These are phyloP conservation scores for Drosophila kanekoi DNA, from an alignment of 2,888 invertebrate species.

Conservation along the genomic window DNA sequence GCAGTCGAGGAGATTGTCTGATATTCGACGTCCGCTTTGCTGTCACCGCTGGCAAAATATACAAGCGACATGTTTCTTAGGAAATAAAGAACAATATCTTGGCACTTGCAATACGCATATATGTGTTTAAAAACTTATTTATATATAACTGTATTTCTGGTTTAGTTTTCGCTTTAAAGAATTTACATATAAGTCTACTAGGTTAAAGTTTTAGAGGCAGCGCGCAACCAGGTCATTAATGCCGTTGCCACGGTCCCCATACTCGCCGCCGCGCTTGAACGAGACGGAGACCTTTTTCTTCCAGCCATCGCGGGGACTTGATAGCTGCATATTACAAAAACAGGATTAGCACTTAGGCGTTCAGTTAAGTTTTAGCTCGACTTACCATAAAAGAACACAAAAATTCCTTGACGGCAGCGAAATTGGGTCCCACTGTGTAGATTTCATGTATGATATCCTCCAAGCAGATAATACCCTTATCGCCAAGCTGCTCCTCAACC, in stretches of 20 bases:
- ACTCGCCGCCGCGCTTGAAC: conserved; percentile 84
- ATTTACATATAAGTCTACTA: conserved; percentile 60
- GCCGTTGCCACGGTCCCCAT: conserved; percentile 82
- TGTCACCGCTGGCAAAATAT: conserved; percentile 45
- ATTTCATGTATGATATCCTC: conserved; percentile 85
- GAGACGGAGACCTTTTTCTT: conserved; percentile 83
- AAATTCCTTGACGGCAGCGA: conserved; percentile 79
- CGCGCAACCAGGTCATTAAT: conserved; percentile 83
- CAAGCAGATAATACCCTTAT: conserved; percentile 84
- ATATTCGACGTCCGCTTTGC: conserved; percentile 64
- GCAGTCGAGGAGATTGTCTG: conserved; percentile 73
- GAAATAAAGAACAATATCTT: conserved; percentile 6
- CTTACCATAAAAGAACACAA: conserved; percentile 84
- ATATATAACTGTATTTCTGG: conserved; percentile 37
- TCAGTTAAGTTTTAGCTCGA: not conserved
- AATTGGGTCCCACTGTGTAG: conserved; percentile 84
- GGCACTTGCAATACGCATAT: conserved; percentile 14
- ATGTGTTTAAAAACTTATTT: conserved; percentile 39
- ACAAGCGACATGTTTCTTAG: conserved; percentile 39
- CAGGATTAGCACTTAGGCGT: not conserved
- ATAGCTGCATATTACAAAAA: conserved; percentile 68
- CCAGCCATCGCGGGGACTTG: conserved; percentile 84
- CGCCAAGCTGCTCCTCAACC: conserved; percentile 84
- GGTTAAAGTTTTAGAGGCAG: conserved; percentile 76
- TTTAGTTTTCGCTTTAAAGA: conserved; percentile 31